Evolutionary conservation across 2,797 vertebrate genomes (phyloP).

Genomic region (Huso huso): DNA sequence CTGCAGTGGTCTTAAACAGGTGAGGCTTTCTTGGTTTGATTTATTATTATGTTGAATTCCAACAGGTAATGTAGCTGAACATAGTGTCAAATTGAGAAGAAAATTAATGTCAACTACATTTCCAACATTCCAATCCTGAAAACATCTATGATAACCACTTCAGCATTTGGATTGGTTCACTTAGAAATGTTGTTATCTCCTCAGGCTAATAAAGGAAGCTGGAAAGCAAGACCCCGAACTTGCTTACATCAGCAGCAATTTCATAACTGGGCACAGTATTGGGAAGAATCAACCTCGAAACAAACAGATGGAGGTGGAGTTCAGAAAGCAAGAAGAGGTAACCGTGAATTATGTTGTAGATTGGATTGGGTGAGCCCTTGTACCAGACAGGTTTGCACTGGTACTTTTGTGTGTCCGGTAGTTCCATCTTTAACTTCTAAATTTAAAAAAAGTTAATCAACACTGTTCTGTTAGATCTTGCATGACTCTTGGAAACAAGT

Average conservation of each 20-base stretch:
- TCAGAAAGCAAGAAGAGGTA: slow-evolving; percentile 98
- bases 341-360: slow-evolving; percentile 9
- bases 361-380: too few species aligned
- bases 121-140: neutral
- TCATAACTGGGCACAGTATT: slow-evolving; percentile 97
- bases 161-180: neutral
- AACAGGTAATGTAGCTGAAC: neutral
- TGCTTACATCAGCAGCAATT: slow-evolving; percentile 98
- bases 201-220: slow-evolving; percentile 94
- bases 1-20: slow-evolving; percentile 94
- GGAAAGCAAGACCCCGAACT: slow-evolving; percentile 95
- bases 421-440: too few species aligned
- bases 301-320: slow-evolving; percentile 98
- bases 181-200: slow-evolving; percentile 26
- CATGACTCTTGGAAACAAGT: too few species aligned
- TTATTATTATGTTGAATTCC: neutral
- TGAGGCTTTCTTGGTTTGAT: slow-evolving; percentile 38
- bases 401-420: too few species aligned
- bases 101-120: neutral
- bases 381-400: too few species aligned
- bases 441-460: too few species aligned
- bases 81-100: too few species aligned
- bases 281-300: slow-evolving; percentile 95
- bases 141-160: neutral
- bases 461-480: too few species aligned